Evolutionary conservation across 1,140 invertebrate species (phyloP).

Genomic region (Cardiocondyla obscurior): DNA sequence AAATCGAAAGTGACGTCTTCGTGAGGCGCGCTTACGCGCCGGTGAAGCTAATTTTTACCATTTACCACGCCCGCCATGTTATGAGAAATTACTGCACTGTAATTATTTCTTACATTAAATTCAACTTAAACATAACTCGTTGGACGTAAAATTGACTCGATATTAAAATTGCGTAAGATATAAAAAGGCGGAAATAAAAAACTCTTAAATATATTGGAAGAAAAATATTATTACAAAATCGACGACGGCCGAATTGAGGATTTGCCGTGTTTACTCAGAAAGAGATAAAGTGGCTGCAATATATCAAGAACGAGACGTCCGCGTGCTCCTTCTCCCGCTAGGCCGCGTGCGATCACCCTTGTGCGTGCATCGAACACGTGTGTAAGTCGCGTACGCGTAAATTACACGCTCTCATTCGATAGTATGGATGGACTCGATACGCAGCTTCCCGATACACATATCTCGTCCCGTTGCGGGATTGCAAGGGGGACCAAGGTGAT

Average conservation of each 20-base stretch:
- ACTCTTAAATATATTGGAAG: not conserved
- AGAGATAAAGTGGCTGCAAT: conserved; percentile 69
- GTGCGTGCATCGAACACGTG: not conserved
- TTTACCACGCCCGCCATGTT: not conserved
- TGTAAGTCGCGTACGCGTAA: conserved; percentile 39
- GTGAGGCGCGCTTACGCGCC: not conserved
- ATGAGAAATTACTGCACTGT: conserved; percentile 21
- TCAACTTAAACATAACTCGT: not conserved
- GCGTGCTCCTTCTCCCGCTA: not conserved
- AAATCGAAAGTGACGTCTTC: conserved; percentile 65
- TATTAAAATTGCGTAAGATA: not conserved
- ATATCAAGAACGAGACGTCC: conserved; percentile 61
- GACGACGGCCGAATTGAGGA: conserved; percentile 51
- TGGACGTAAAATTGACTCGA: not conserved
- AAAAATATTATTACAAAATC: conserved; percentile 8
- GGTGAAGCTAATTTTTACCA: conserved; percentile 32
- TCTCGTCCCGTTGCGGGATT: conserved; percentile 34
- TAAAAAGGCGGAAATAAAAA: not conserved
- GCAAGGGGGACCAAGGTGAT: conserved; percentile 6
- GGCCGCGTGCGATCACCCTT: conserved; percentile 1
- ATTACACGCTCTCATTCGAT: conserved; percentile 8
- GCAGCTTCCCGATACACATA: conserved; percentile 11
- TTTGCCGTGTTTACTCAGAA: conserved; percentile 69
- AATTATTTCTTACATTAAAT: not conserved
- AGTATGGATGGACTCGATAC: conserved; percentile 10